phyloP scores from a whole-genome alignment of 2,888 invertebrate genomes.

The Drosophila aldrichi region DNA sequence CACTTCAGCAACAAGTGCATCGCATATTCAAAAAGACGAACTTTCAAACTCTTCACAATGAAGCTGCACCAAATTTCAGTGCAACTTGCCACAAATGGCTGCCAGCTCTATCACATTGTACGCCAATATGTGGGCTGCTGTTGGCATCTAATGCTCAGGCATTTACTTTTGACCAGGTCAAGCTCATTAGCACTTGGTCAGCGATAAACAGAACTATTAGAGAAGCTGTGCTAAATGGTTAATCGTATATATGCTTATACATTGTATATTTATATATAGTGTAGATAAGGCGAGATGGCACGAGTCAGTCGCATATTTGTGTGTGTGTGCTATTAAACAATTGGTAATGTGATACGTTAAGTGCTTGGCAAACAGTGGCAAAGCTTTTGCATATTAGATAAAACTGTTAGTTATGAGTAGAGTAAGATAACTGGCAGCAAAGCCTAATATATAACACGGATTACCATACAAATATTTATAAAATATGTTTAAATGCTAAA shows the following conservation, averaged over 20 bases:
- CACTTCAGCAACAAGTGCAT: constrained; percentile 75
- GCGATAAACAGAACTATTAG: constrained; percentile 15
- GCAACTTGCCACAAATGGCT: neutral
- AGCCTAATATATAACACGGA: neutral
- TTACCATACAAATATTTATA: neutral
- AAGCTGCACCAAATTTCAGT: constrained; percentile 39
- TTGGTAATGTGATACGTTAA: constrained; percentile 1
- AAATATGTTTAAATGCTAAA: neutral
- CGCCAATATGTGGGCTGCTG: neutral
- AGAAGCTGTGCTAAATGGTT: constrained; percentile 1
- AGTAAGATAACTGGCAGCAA: neutral
- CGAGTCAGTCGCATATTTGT: neutral
- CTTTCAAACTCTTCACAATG: constrained; percentile 21
- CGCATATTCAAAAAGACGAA: constrained; percentile 39
- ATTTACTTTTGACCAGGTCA: constrained; percentile 9
- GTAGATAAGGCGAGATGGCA: neutral
- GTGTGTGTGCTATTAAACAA: neutral
- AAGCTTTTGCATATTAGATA: neutral
- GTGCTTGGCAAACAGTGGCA: neutral
- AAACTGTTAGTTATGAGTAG: neutral
- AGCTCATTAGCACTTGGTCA: constrained; percentile 9
- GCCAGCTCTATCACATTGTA: constrained; percentile 13
- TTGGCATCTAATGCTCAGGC: neutral
- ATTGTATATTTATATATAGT: neutral
- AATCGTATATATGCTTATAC: neutral